phyloP scores from a whole-genome alignment of 2,113 vertebrate genomes.

The Sminthopsis crassicaudata region DNA sequence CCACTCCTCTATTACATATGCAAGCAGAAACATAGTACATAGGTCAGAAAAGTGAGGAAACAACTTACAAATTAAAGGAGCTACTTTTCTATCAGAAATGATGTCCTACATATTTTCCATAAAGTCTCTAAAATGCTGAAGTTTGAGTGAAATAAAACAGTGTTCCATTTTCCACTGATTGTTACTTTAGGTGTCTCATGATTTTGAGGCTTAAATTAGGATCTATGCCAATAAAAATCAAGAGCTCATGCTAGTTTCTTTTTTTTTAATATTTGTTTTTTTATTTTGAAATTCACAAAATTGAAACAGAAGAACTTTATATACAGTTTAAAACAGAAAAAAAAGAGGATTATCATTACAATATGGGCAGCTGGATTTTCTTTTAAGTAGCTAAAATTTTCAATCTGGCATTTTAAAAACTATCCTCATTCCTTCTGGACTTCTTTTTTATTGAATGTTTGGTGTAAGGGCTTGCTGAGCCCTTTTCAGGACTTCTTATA shows the following conservation, averaged over 20 bases:
- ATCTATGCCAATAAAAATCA: background rate
- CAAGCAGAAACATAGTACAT: background rate
- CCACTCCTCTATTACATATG: background rate
- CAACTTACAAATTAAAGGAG: background rate
- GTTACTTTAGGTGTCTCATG: background rate
- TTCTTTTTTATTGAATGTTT: too few species aligned
- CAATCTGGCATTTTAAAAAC: background rate
- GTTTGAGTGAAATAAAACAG: background rate
- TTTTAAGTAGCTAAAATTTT: background rate
- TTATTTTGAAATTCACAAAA: background rate
- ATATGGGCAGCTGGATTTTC: background rate
- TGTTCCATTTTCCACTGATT: background rate
- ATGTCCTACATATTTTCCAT: background rate
- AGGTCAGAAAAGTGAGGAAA: background rate
- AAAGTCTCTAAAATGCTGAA: background rate
- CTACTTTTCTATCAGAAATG: background rate
- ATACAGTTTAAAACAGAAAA: background rate
- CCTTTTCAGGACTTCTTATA: too few species aligned
- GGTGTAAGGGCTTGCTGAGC: too few species aligned
- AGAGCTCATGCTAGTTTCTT: background rate
- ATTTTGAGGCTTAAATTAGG: background rate
- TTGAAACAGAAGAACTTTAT: background rate
- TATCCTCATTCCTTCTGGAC: background rate
- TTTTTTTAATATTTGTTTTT: background rate
- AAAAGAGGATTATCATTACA: background rate